Evolutionary conservation across 2,797 vertebrate species (phyloP).

Genomic region (Dipus sagitta): DNA sequence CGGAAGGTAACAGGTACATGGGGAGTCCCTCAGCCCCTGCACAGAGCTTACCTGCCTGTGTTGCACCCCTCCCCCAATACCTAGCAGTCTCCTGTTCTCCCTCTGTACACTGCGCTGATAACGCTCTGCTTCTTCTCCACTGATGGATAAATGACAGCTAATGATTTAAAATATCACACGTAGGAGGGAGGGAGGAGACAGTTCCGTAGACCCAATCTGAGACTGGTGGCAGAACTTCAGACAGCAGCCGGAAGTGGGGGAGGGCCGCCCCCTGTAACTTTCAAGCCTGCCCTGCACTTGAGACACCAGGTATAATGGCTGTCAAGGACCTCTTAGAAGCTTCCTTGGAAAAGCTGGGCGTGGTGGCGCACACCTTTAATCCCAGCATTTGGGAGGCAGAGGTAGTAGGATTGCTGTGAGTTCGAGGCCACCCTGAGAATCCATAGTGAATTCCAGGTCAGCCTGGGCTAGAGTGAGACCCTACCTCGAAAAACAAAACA

Average conservation of each 20-base stretch:
- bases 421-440: too few relatives aligned
- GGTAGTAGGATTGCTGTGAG: too few relatives aligned
- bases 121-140: not conserved
- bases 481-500: too few relatives aligned
- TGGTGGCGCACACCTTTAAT: too few relatives aligned
- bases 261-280: accelerated
- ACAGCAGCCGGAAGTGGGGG: not conserved
- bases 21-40: not conserved
- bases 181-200: too few relatives aligned
- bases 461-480: too few relatives aligned
- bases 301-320: too few relatives aligned
- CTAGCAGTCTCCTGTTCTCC: too few relatives aligned
- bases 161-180: not conserved
- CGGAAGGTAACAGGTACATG: accelerated
- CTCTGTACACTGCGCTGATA: not conserved
- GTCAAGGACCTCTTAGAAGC: too few relatives aligned
- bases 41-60: accelerated
- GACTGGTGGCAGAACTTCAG: not conserved
- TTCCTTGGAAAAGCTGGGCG: too few relatives aligned
- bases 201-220: accelerated
- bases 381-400: too few relatives aligned
- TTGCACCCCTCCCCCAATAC: accelerated
- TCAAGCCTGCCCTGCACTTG: accelerated
- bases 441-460: too few relatives aligned
- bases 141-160: not conserved